These are phyloP conservation scores for Drosophila tripunctata DNA, from an alignment of 2,888 invertebrate genomes.

Conservation along the genomic window DNA sequence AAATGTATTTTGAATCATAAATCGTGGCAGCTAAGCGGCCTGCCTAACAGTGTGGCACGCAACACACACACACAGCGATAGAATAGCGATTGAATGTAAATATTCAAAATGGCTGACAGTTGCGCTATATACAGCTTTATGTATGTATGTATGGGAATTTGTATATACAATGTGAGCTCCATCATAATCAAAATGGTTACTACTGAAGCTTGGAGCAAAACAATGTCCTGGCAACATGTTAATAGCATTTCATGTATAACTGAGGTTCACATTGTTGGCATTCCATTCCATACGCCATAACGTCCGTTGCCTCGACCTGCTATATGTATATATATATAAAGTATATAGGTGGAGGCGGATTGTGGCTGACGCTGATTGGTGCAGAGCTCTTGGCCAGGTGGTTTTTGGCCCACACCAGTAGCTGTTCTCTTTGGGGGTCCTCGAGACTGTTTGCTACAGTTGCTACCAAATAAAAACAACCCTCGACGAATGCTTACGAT, in stretches of 20 bases:
- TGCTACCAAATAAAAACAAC: conserved; percentile 63
- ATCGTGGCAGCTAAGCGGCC: conserved; percentile 30
- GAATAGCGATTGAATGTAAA: conserved; percentile 53
- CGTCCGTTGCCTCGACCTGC: conserved; percentile 19
- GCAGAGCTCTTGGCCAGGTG: conserved; percentile 56
- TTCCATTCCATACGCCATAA: conserved; percentile 23
- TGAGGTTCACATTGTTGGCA: conserved; percentile 69
- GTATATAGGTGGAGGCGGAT: conserved; percentile 10
- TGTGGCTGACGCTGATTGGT: conserved; percentile 59
- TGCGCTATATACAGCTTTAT: conserved; percentile 33
- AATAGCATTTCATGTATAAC: conserved; percentile 76
- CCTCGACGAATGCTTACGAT: conserved; percentile 67
- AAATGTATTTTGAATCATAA: conserved; percentile 46
- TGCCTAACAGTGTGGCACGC: conserved; percentile 13
- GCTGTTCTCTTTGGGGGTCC: no score
- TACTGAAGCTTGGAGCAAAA: conserved; percentile 36
- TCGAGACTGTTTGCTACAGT: conserved; percentile 66
- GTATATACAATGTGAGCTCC: no score
- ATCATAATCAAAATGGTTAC: conserved; percentile 14
- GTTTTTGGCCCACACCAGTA: conserved; percentile 28
- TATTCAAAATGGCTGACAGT: conserved; percentile 82
- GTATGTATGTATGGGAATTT: neutral
- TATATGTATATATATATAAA: neutral
- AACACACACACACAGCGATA: conserved; percentile 6
- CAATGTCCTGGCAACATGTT: conserved; percentile 76